Conservation (phyloP, 64 coral and sea anemone species). For the Dendronephthya gigantea region DNA sequence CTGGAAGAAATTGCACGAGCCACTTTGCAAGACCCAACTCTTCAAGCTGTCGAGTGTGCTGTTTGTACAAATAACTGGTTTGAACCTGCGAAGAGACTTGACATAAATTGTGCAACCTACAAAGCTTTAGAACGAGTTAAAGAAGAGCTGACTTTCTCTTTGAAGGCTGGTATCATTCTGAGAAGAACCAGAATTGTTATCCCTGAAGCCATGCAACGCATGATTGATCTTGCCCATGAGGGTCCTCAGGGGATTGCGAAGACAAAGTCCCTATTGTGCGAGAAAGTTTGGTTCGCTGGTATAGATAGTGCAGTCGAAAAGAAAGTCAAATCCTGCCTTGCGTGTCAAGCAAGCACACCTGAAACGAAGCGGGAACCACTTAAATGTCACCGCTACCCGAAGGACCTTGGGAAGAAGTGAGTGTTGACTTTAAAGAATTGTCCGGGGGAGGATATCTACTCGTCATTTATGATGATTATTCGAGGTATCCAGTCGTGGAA, state of each 20-base stretch:
- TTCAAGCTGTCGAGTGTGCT: not conserved
- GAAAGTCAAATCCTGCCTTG: not conserved
- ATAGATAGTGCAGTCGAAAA: too few species aligned
- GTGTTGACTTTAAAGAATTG: too few species aligned
- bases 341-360: not conserved
- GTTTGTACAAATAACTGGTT: not conserved
- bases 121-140: not conserved
- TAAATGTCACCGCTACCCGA: not conserved
- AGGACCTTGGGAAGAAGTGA: too few species aligned
- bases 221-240: not conserved
- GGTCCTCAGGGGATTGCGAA: not conserved
- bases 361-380: not conserved
- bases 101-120: not conserved
- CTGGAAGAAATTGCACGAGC: not conserved
- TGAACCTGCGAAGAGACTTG: not conserved
- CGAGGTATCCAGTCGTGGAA: not conserved
- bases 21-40: not conserved
- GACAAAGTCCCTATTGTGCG: not conserved
- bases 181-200: too few species aligned
- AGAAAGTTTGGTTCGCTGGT: not conserved
- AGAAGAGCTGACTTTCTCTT: not conserved
- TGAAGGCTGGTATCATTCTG: too few species aligned
- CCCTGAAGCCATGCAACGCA: not conserved
- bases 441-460: not conserved
- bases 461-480: not conserved